These are phyloP conservation scores for Erithacus rubecula DNA, from an alignment of 2,797 vertebrate genomes.

Conservation along the genomic window DNA sequence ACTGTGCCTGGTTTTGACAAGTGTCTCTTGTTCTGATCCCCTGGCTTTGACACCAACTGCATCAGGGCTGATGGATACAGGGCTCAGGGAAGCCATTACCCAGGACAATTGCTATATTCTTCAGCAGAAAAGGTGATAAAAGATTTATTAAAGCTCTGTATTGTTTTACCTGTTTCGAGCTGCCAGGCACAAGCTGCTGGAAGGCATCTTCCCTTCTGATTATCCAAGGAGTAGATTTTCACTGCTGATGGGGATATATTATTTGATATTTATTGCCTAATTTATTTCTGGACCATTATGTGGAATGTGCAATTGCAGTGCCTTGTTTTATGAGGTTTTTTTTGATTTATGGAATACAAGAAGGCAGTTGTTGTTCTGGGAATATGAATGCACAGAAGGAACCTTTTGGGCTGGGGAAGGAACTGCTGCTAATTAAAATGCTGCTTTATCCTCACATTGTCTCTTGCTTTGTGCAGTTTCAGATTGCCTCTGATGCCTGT, in stretches of 20 bases:
- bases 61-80: neutral
- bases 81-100: neutral
- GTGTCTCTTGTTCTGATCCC: neutral
- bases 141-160: neutral
- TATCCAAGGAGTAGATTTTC: neutral
- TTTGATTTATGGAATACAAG: slow-evolving; percentile 27
- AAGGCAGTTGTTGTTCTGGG: neutral
- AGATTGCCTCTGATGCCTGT: neutral
- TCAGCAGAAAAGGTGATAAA: neutral
- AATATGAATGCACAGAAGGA: slow-evolving; percentile 11
- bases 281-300: slow-evolving; percentile 50
- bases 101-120: neutral
- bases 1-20: neutral
- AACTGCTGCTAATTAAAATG: slow-evolving; percentile 49
- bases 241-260: slow-evolving; percentile 40
- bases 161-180: neutral
- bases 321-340: neutral
- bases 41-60: neutral
- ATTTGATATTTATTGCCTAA: slow-evolving; percentile 53
- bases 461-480: slow-evolving; percentile 19
- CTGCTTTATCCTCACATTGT: slow-evolving; percentile 49
- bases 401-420: slow-evolving; percentile 30
- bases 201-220: neutral
- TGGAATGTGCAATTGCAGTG: slow-evolving; percentile 40
- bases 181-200: neutral